Base-by-base conservation (phyloP, 2,113 vertebrate species). In the Oxyruncus cristatus region DNA sequence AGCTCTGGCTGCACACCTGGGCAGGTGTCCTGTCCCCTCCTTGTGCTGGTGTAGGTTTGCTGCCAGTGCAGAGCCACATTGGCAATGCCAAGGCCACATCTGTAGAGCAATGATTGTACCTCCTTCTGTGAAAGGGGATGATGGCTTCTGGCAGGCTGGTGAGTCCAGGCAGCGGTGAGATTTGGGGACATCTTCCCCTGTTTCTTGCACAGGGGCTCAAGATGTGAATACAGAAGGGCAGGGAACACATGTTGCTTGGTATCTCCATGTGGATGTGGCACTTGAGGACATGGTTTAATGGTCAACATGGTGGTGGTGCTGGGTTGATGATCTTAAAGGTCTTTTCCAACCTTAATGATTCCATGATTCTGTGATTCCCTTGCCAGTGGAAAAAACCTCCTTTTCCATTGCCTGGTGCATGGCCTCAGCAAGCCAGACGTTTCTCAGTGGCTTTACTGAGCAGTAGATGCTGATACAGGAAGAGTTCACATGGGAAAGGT, bases 121-220 rank as follows among this genome's bases (percentile, higher is more conserved):
- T 72, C n/a, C 8, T 0, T 26, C 78, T 52, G 17, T 67, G 52
- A 74, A 55, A 81, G 24, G 15, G 24, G 10, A 11, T 0, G 0
- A 6, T 76, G 78, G 32, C 33, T 90, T 70, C 35, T 85, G 65
- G 53, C 28, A 55, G 53, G 35, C 27, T 77, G 65, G 41, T 65
- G 41, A 63, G 27, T 27, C 28, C 39, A 33, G 26, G 24, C 26
- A 47, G 30, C 17, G n/a, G 46, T 61, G 66, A 39, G 75, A 58
- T 70, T 5, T 62, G 9, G 37, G n/a, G 19, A 0, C 27, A 22
- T 52, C 41, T 85, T 56, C 41, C 30, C 41, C 8, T 19, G 5
- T 82, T 78, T n/a, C 70, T 88, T 52, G 20, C 47, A 21, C 19
- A 46, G 37, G 10, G 30, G 12, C 47, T 28, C 0, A 2, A 76